Evolutionary conservation across 2,888 invertebrate species (phyloP).

Genomic region (Acronicta psi): DNA sequence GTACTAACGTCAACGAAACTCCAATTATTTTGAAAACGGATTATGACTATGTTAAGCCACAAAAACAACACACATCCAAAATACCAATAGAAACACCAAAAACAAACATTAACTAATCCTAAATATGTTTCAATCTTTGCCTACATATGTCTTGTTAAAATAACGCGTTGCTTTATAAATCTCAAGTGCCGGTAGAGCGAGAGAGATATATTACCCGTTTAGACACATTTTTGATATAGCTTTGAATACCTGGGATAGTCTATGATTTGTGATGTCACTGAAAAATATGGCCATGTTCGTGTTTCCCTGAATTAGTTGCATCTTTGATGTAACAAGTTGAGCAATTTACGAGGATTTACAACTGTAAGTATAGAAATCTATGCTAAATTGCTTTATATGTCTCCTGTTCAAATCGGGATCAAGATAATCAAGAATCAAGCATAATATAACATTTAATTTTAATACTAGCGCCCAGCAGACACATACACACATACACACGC

Average conservation of each 20-base stretch:
- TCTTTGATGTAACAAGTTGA: constrained; percentile 11
- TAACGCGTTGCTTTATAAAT: constrained; percentile 72
- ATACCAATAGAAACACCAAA: constrained; percentile 36
- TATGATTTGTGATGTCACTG: constrained; percentile 47
- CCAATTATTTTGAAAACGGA: constrained; percentile 2
- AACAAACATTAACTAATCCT: constrained; percentile 34
- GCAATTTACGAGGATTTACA: constrained; percentile 11
- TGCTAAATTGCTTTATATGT: no score
- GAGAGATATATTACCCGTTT: constrained; percentile 47
- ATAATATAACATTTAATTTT: no score
- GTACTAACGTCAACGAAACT: constrained; percentile 9
- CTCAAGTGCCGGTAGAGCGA: constrained; percentile 71
- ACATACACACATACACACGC: no score
- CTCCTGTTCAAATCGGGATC: no score
- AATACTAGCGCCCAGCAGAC: no score
- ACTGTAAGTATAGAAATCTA: no score
- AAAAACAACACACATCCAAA: constrained; percentile 41
- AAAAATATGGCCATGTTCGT: constrained; percentile 42
- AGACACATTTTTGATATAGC: constrained; percentile 57
- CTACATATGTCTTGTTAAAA: constrained; percentile 65
- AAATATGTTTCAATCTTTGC: constrained; percentile 62
- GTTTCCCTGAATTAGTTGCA: constrained; percentile 24
- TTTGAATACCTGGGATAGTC: constrained; percentile 49
- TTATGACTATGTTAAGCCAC: constrained; percentile 15
- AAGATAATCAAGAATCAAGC: no score